Base-by-base conservation (phyloP, 2,888 invertebrate genomes). In the Urechis unicinctus region DNA sequence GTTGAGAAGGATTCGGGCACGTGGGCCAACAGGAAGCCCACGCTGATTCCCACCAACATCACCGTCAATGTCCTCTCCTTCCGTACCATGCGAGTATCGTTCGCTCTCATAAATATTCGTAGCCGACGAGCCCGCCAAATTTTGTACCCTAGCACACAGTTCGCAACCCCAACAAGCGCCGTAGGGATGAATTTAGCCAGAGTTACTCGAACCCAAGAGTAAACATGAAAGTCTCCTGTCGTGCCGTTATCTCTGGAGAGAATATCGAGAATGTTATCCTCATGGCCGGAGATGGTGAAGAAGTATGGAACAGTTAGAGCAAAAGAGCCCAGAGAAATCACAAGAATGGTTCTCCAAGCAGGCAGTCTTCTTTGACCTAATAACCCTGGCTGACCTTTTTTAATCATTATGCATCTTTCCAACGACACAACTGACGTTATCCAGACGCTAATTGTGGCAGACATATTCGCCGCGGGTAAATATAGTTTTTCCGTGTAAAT, bases 1-100 rank as follows among this genome's bases (percentile, higher is more conserved):
- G 50, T 45, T n/a, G 44, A 5, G 43, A 58, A 56, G 6, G 58
- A 51, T 26, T 55, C 58, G n/a, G 49, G n/a, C 22, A 51, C 26
- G 47, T 58, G 54, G 31, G 53, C 53, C 43, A 42, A 1, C 3
- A 56, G 13, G 42, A 58, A 42, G 3, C 41, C 26, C 17, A 55
- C 17, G 25, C 53, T 48, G 25, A 58, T 50, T 22, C 46, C 47
- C 21, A 58, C 50, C 47, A 58, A 9, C 58, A 58, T 58, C 26
- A 26, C 30, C 22, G 58, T 56, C n/a, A 46, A 28, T 17, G 44
- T 43, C 28, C 9, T 26, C 31, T 58, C 49, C 13, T 30, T 5
- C 5, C 43, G 31, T 29, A 22, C 50, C 13, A 54, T 30, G 3
- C 47, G 28, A 21, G 26, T 31, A 25, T 45, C 25, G 28, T n/a